Percentiles rank a stretch among this genome's conserved stretches.
Conservation (phyloP, 2,113 vertebrate genomes). For the Ciconia boyciana region DNA sequence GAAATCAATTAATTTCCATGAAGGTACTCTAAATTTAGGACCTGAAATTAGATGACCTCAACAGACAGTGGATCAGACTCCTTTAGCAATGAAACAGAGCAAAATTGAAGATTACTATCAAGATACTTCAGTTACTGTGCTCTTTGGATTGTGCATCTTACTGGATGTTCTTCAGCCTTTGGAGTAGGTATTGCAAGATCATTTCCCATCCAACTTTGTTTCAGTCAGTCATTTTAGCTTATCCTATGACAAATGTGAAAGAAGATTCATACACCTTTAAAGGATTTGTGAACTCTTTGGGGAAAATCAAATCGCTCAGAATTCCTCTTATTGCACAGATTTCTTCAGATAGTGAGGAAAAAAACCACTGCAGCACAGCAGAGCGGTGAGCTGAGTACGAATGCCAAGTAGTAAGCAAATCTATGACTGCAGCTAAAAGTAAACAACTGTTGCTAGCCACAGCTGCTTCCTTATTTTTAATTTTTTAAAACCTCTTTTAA, state of each 20-base stretch:
- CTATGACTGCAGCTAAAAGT: background rate
- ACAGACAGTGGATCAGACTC: background rate
- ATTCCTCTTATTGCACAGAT: background rate
- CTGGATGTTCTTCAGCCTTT: background rate
- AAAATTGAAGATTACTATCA: background rate
- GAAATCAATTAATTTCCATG: background rate
- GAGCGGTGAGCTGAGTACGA: background rate
- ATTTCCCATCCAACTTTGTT: background rate
- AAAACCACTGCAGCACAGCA: background rate
- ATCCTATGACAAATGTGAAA: background rate
- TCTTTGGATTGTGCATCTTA: background rate
- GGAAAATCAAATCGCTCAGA: background rate
- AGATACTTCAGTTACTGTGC: background rate
- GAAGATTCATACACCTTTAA: background rate
- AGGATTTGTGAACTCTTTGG: background rate
- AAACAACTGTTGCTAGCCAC: background rate
- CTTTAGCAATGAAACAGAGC: background rate
- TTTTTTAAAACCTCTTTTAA: background rate
- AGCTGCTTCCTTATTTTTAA: constrained; percentile 14
- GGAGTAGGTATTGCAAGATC: background rate
- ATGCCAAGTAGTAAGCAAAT: background rate
- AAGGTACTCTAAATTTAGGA: background rate
- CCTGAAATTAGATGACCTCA: background rate
- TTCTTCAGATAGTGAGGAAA: background rate
- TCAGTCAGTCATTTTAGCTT: background rate